Percentiles rank a stretch among this genome's conserved stretches.
Conservation (phyloP, 2,113 vertebrate genomes). For the Vombatus ursinus region DNA sequence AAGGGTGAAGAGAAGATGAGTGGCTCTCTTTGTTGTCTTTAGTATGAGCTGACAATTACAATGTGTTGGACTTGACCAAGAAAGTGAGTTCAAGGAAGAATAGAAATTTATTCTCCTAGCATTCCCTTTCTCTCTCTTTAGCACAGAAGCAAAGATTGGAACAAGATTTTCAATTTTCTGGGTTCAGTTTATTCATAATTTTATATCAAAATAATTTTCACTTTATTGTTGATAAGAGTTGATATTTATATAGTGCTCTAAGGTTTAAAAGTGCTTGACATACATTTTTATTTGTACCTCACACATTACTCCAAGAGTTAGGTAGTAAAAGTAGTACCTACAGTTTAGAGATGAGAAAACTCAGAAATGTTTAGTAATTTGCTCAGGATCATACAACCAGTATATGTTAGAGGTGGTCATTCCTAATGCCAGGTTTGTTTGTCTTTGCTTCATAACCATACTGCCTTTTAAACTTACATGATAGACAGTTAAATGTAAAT, state of each 20-base stretch:
- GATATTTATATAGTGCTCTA: not conserved
- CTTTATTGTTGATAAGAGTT: not conserved
- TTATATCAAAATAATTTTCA: not conserved
- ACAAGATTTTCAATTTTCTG: not conserved
- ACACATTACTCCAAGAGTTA: not conserved
- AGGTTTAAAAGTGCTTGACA: not conserved
- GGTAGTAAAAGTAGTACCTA: not conserved
- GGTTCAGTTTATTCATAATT: not conserved
- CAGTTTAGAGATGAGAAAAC: not conserved
- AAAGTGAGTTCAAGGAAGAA: not conserved
- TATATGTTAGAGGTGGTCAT: constrained; percentile 1
- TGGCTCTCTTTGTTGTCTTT: not conserved
- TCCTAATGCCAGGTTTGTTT: not conserved
- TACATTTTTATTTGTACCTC: not conserved
- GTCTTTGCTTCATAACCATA: not conserved
- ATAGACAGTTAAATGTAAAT: not conserved
- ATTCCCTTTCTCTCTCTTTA: not conserved
- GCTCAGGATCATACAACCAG: constrained; percentile 21
- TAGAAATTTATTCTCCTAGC: not conserved
- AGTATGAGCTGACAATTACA: not conserved
- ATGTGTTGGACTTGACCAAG: not conserved
- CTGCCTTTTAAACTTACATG: not conserved
- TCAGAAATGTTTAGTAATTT: constrained; percentile 48
- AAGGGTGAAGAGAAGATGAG: not conserved
- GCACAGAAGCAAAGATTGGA: not conserved